These are phyloP conservation scores for Pomacea maculata DNA, from an alignment of 1,140 invertebrate species.

Conservation along the genomic window DNA sequence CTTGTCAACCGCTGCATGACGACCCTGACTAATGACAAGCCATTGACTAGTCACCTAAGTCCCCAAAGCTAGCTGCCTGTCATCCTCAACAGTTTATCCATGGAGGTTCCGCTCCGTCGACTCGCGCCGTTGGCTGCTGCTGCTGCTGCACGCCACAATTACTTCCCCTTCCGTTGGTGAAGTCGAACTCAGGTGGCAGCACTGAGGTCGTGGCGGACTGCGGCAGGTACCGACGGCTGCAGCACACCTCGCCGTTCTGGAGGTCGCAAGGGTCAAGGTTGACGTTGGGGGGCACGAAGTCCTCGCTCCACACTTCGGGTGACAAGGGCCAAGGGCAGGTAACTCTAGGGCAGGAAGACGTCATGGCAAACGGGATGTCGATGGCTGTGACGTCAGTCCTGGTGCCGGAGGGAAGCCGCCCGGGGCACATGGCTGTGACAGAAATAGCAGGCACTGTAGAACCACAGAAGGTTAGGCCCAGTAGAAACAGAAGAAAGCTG, in stretches of 20 bases:
- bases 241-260: slow-evolving; percentile 38
- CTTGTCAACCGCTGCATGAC: too few relatives aligned
- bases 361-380: background rate
- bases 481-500: too few relatives aligned
- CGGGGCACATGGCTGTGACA: background rate
- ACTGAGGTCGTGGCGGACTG: background rate
- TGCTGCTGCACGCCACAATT: slow-evolving; percentile 5
- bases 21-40: too few relatives aligned
- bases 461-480: too few relatives aligned
- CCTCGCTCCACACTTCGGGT: slow-evolving; percentile 32
- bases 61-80: too few relatives aligned
- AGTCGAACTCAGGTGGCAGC: too few relatives aligned
- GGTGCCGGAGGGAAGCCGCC: slow-evolving; percentile 15
- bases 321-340: slow-evolving; percentile 8
- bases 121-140: background rate
- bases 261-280: slow-evolving; percentile 40
- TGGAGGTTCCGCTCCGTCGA: background rate
- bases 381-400: slow-evolving; percentile 9
- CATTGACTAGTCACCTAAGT: too few relatives aligned
- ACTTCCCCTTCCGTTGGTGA: slow-evolving; percentile 1
- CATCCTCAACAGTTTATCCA: slow-evolving; percentile 14
- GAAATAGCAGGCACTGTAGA: background rate
- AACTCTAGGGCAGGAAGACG: background rate
- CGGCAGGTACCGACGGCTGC: slow-evolving; percentile 6
- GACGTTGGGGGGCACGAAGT: slow-evolving; percentile 50